phyloP scores from a whole-genome alignment of 2,888 invertebrate species.

The Lapara coniferarum region DNA sequence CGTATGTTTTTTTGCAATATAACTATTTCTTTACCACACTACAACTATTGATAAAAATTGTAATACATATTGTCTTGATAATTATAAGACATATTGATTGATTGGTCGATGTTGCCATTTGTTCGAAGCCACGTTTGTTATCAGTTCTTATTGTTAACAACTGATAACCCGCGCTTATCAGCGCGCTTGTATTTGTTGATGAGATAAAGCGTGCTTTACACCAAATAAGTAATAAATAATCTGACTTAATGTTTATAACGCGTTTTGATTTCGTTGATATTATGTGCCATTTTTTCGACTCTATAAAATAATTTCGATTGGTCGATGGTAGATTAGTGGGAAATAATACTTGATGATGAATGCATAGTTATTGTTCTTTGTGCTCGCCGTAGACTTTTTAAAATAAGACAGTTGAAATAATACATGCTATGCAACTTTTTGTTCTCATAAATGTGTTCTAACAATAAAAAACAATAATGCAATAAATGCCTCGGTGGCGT shows the following conservation, averaged over 20 bases:
- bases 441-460: not conserved
- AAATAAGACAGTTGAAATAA: too few relatives aligned
- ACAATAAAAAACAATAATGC: not conserved
- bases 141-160: conserved; percentile 15
- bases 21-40: too few relatives aligned
- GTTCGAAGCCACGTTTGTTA: not conserved
- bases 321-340: too few relatives aligned
- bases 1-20: not conserved
- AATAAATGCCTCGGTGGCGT: too few relatives aligned
- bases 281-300: not conserved
- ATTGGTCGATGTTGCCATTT: not conserved
- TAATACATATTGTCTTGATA: not conserved
- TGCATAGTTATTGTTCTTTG: too few relatives aligned
- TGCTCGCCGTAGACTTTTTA: too few relatives aligned
- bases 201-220: not conserved
- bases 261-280: not conserved
- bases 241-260: conserved; percentile 9
- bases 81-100: not conserved
- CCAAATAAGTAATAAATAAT: conserved; percentile 15
- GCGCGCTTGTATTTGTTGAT: not conserved
- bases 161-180: conserved; percentile 11
- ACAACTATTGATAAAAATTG: conserved; percentile 1
- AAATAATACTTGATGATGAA: too few relatives aligned
- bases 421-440: too few relatives aligned
- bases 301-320: not conserved